Evolutionary conservation across 2,888 invertebrate genomes (phyloP), one percentile per base, ranked within the genome.

Genomic region (Hololepta plana): DNA sequence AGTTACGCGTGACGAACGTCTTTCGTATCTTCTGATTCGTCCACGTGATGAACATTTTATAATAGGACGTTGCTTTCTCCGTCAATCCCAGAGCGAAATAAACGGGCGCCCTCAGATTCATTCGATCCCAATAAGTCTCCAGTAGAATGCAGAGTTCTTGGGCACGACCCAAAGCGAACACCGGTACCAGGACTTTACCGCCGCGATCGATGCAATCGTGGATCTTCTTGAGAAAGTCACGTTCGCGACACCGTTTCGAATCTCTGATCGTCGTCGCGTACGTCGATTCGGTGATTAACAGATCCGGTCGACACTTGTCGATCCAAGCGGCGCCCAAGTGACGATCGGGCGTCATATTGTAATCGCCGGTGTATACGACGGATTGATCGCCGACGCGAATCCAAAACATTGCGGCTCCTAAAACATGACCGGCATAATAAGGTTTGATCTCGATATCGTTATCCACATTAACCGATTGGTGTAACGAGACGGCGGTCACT

Each of bases 41-140:
- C 98, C 98, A 99, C 3, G 95, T 93, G 33, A 99, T 98, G 43
- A 99, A 99, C 80, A 99, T 82, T 59, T 96, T 95, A 53, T 99
- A 98, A 54, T 96, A 98, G 53, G 95, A 90, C 44, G 91, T 95
- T 0, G 95, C 95, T 53, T 95, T 95, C 53, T 96, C 96, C 2
- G 98, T 98, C 22, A 99, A 62, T 9, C 98, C 98, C 12, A 88
- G 65, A 1, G 96, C 95, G 64, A 98, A 98, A 52, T 91, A 99
- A 17, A 99, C 91, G 0, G 98, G 98, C 28, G 79, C 85, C 57
- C 91, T 93, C 11, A 98, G 63, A 60, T 96, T 96, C 95, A 98
- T 96, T 47, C 98, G 65, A 44, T 99, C 98, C 98, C 98, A 98
- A 53, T 98, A 98, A 0, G 95, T 93, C 59, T 99, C 98, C 20